A percentile compares a stretch with the other conserved stretches of the same genome.
These are phyloP conservation scores for Auanema freiburgensis DNA, from an alignment of 2,888 invertebrate species.

Conservation along the genomic window DNA sequence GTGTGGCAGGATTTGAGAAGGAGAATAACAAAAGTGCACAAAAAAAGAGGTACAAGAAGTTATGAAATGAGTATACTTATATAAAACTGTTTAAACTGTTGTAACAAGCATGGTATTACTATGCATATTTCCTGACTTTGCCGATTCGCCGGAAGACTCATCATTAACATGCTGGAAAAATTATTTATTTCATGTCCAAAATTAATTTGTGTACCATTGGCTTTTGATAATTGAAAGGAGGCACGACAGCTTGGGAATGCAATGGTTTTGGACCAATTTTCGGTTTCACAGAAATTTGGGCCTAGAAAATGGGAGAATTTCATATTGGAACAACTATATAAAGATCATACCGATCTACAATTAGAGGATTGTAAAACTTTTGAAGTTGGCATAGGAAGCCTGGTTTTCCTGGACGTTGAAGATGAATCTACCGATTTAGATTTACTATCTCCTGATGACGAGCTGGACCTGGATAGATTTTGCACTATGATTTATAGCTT, in stretches of 20 bases:
- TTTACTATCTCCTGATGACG: too few relatives aligned
- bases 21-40: too few relatives aligned
- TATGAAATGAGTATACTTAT: too few relatives aligned
- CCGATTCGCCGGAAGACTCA: neutral
- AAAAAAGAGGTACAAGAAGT: too few relatives aligned
- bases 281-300: conserved; percentile 9
- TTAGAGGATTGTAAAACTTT: neutral
- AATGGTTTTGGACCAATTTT: conserved; percentile 12
- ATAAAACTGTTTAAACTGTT: conserved; percentile 2
- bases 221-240: conserved; percentile 19
- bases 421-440: neutral
- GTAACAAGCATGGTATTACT: conserved; percentile 1
- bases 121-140: conserved; percentile 1
- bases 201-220: conserved; percentile 7
- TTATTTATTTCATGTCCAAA: neutral
- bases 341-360: neutral
- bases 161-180: neutral
- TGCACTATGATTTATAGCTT: too few relatives aligned
- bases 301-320: neutral
- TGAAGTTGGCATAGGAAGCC: conserved; percentile 15
- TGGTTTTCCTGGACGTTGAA: neutral
- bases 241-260: conserved; percentile 15
- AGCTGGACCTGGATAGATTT: too few relatives aligned
- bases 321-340: too few relatives aligned
- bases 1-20: too few relatives aligned